phyloP scores from a whole-genome alignment of 2,797 vertebrate genomes.

The Poeciliopsis presidionis region DNA sequence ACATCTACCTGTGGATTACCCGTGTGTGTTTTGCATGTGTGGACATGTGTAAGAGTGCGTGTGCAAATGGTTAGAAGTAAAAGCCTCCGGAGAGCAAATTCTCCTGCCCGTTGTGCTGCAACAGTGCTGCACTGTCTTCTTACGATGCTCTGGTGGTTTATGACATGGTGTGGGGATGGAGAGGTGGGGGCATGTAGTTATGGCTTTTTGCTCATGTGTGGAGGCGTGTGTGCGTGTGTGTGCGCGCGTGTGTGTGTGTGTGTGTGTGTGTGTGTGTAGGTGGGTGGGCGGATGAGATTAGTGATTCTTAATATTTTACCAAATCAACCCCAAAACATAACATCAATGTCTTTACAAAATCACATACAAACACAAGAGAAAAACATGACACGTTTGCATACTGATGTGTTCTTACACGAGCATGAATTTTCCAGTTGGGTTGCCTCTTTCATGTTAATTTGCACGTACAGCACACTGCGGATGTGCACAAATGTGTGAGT shows the following conservation, averaged over 20 bases:
- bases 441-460: constrained; percentile 26
- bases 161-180: constrained; percentile 29
- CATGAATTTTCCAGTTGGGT: constrained; percentile 20
- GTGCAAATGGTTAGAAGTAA: constrained; percentile 10
- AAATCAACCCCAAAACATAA: constrained; percentile 12
- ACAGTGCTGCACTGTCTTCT: constrained; percentile 53
- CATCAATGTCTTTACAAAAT: background rate
- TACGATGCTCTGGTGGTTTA: constrained; percentile 13
- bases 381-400: constrained; percentile 22
- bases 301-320: constrained; percentile 24
- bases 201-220: constrained; percentile 15
- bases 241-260: background rate
- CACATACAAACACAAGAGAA: background rate
- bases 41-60: background rate
- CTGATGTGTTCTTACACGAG: constrained; percentile 20
- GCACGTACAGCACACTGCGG: constrained; percentile 21
- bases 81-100: constrained; percentile 29
- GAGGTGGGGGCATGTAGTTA: constrained; percentile 40
- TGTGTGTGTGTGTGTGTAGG: background rate
- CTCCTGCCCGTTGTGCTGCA: constrained; percentile 45
- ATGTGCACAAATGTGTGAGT: constrained; percentile 22
- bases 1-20: background rate
- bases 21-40: background rate
- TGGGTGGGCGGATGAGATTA: constrained; percentile 48
- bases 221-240: background rate